Percentiles rank a stretch among this genome's conserved stretches.
These are phyloP conservation scores for Actinemys pallida DNA, from an alignment of 2,113 vertebrate species.

Conservation along the genomic window DNA sequence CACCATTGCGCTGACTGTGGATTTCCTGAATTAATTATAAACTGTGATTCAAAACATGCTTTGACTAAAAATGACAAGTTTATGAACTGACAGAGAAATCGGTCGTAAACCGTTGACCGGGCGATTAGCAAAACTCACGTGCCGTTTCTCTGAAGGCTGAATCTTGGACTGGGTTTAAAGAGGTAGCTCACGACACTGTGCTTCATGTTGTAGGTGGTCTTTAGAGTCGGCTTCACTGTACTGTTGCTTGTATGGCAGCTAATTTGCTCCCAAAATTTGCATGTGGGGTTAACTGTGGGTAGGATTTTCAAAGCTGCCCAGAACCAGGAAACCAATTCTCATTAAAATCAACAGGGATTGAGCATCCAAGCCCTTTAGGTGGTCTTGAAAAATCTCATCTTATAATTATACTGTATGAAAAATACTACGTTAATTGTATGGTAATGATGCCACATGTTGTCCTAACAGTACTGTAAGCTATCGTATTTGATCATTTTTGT, in stretches of 20 bases:
- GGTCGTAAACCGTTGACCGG: background rate
- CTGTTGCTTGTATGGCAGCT: background rate
- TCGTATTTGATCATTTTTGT: background rate
- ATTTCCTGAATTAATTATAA: background rate
- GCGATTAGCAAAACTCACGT: background rate
- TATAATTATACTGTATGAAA: background rate
- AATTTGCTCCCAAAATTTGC: background rate
- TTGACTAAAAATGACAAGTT: accelerated
- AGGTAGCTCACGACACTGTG: background rate
- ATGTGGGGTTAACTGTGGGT: background rate
- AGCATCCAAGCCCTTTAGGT: background rate
- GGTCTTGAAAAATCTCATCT: background rate
- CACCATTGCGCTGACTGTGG: background rate
- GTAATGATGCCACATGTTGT: background rate
- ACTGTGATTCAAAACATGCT: background rate
- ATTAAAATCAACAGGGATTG: background rate
- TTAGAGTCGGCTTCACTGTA: background rate
- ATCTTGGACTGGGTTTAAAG: accelerated
- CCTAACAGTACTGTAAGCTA: background rate
- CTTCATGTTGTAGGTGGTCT: background rate
- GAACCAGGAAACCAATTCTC: no score
- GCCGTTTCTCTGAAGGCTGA: background rate
- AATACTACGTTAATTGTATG: background rate
- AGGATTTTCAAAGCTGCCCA: background rate
- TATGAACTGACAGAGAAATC: background rate